These are phyloP conservation scores for Drosophila algonquin DNA, from an alignment of 2,888 invertebrate genomes.

Conservation along the genomic window DNA sequence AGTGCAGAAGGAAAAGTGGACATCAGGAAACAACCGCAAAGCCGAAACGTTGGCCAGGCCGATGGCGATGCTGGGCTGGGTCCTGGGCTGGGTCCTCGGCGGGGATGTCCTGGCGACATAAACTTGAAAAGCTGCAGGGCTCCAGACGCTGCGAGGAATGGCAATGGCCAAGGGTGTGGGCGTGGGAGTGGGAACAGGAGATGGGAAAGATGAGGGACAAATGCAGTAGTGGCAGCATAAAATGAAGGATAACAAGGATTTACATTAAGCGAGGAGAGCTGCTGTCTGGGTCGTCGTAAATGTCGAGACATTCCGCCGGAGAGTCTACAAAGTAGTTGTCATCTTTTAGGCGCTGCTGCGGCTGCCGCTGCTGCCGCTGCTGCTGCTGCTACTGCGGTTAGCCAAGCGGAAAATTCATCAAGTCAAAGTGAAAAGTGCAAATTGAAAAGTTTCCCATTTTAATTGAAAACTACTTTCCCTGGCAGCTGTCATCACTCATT, in stretches of 20 bases:
- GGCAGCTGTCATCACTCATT: slow-evolving; percentile 27
- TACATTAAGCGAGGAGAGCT: slow-evolving; percentile 58
- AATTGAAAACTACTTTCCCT: slow-evolving; percentile 26
- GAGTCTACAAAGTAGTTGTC: slow-evolving; percentile 31
- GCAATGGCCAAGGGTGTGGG: neutral
- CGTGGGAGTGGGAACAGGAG: neutral
- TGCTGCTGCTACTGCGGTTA: slow-evolving; percentile 18
- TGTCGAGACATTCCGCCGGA: slow-evolving; percentile 9
- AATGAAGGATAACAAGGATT: slow-evolving; percentile 72
- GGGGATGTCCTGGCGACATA: slow-evolving; percentile 3
- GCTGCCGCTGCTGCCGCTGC: neutral
- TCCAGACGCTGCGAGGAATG: neutral
- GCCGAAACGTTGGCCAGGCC: slow-evolving; percentile 12
- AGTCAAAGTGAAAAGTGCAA: slow-evolving; percentile 41
- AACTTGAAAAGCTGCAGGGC: slow-evolving; percentile 17
- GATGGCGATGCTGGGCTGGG: neutral
- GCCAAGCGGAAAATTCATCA: slow-evolving; percentile 39
- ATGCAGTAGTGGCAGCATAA: slow-evolving; percentile 35
- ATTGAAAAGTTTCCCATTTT: slow-evolving; percentile 13
- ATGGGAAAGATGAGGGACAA: neutral
- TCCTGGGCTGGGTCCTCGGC: too few species aligned
- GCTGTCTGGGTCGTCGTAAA: slow-evolving; percentile 10
- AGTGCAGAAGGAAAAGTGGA: slow-evolving; percentile 1
- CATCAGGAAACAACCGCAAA: slow-evolving; percentile 16
- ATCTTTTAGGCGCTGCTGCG: slow-evolving; percentile 22